Base-by-base conservation (phyloP, 2,888 invertebrate species). In the Acleris literana region DNA sequence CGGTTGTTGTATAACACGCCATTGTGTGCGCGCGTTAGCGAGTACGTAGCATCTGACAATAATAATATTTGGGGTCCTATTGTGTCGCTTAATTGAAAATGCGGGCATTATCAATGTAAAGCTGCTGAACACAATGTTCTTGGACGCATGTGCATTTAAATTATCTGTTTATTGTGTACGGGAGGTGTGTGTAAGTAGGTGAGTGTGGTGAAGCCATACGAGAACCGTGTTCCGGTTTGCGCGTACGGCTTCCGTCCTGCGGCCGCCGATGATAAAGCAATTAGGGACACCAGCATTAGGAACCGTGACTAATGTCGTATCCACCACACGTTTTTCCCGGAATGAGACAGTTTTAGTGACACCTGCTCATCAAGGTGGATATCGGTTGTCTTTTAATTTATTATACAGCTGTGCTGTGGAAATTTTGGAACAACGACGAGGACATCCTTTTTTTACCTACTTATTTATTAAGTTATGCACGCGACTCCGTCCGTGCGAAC, bases 151-250 rank as follows among this genome's bases (percentile, higher is more conserved):
- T 66, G 54, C 54, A 48, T 53, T 53, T 54, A 64, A 61, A 54
- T 68, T 57, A 56, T 61, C 46, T 16, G 46, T 46, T 5, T 46
- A 39, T 39, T 39, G 17, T n/a, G 44, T 13, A 17, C 17, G 46
- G 16, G n/a, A 63, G 46, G 54, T 46, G 46, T 33, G 52, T 33
- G 52, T 44, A 56, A 58, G 58, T 58, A 59, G 49, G 58, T 59
- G 25, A 49, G 57, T 53, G 62, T 81, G 81, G 83, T 82, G 90
- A 90, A 91, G 82, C 89, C 87, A 74, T 76, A 75, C 81, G 83
- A 87, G 84, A 33, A 71, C 81, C 73, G 71, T 85, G 90, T 92
- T 91, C 91, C 91, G 91, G 90, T 88, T 91, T 84, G 60, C 84
- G 81, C 80, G 80, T 87, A 84, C 73, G 90, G 91, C 85, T 90